phyloP scores from a whole-genome alignment of 1,140 invertebrate species.

The Stegodyphus mimosarum region DNA sequence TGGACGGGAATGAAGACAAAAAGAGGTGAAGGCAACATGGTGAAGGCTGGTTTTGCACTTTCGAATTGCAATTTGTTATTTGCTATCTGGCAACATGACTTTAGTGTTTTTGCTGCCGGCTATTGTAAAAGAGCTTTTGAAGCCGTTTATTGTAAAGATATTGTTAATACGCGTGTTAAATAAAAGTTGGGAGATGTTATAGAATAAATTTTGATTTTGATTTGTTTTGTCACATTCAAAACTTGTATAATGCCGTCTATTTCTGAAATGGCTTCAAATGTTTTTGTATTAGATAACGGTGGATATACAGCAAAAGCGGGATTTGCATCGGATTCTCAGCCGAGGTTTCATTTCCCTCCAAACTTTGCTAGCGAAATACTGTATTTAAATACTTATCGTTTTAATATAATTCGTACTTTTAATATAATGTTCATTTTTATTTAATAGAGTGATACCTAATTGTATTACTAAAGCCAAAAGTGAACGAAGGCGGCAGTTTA shows the following conservation, averaged over 20 bases:
- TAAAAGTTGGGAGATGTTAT: too few species aligned
- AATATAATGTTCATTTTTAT: not conserved
- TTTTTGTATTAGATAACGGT: constrained; percentile 88
- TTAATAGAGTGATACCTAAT: constrained; percentile 81
- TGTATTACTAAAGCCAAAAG: constrained; percentile 98
- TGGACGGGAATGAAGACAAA: too few species aligned
- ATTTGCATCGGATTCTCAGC: constrained; percentile 75
- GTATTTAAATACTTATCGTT: not conserved
- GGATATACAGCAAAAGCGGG: constrained; percentile 87
- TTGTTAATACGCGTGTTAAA: too few species aligned
- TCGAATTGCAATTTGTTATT: too few species aligned
- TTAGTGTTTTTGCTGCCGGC: too few species aligned
- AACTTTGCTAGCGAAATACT: not conserved
- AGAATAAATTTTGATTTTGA: too few species aligned
- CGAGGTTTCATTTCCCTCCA: constrained; percentile 71
- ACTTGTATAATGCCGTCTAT: constrained; percentile 29
- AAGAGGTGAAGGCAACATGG: too few species aligned
- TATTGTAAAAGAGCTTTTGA: too few species aligned
- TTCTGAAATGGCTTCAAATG: constrained; percentile 57
- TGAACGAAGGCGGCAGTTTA: constrained; percentile 90
- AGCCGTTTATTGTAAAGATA: too few species aligned
- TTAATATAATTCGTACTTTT: not conserved
- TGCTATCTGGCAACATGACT: too few species aligned
- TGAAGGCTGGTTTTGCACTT: too few species aligned
- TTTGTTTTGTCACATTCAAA: too few species aligned